Evolutionary conservation across 2,888 invertebrate genomes (phyloP), one percentile per base, ranked within the genome.

Genomic region (Eristalinus sepulchralis): DNA sequence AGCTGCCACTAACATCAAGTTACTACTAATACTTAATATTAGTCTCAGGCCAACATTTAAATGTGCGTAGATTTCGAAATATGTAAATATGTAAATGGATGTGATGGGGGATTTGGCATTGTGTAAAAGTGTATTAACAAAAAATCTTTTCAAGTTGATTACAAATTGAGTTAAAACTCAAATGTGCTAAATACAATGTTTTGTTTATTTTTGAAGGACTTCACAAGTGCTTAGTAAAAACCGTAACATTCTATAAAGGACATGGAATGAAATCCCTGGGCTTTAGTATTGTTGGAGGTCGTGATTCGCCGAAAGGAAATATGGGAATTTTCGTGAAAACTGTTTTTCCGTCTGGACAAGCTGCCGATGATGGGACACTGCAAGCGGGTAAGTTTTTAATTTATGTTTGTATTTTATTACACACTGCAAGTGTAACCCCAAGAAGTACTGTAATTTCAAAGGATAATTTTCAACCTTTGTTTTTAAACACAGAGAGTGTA

Each of bases 261-360:
- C 94, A 94, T 5, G 96, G 97, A 33, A 95, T 96, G 90, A 97
- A 97, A 92, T 97, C 97, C 75, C 94, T 97, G 68, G 97, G 97
- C 47, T 97, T 98, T 91, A 97, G 97, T 91, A 97, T 97, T 89
- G 97, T 97, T 34, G 98, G 97, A 70, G 98, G 97, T 63, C 95
- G 95, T 67, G 97, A 97, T 92, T 97, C 97, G 2, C 96, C 97
- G 0, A 96, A 96, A 92, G 97, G 97, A 62, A 95, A 95, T 91
- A 96, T 97, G 95, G 97, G 97, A 62, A 97, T 98, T 91, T 97
- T 96, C 92, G 96, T 98, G 5, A 97, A 97, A 93, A 97, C 97
- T 9, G 96, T 98, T 64, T 97, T 97, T 91, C 96, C 96, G 47
- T 95, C 95, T 87, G 97, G 97, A 39, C 96, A 97, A 93, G 97